Base-by-base conservation (phyloP, 2,797 vertebrate species). In the Poeciliopsis infans region DNA sequence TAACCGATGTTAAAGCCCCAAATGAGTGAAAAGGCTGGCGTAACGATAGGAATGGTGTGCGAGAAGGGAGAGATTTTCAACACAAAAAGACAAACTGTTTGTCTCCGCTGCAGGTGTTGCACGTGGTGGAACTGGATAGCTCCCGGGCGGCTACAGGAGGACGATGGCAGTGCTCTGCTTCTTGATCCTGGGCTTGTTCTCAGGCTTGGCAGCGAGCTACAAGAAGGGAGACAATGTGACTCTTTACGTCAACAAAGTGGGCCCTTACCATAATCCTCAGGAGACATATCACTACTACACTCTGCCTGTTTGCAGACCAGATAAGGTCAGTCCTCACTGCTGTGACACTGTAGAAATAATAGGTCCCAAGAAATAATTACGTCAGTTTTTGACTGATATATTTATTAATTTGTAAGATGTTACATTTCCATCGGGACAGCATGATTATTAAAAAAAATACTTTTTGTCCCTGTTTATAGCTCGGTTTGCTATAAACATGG, bases 251-350 rank as follows among this genome's bases (percentile, higher is more conserved):
- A 98, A 98, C 95, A 98, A 98, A 96, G 97, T 98, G 77, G 97
- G 97, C 1, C 97, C 97, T 66, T 98, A 98, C 89, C 97, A 98
- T 89, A 98, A 98, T 86, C 97, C 97, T 31, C 97, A 98, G 90
- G 97, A 98, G 94, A 98, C 97, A 7, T 98, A 98, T 93, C 97
- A 98, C 93, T 98, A 95, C 93, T 98, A 98, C 86, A 97, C 97
- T 6, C 93, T 98, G 78, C 97, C 97, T 2, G 97, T 98, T 39
- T 98, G 97, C 94, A 96, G 96, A 72, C 97, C 97, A 0, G 91
- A 96, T 71, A 96, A 97, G 94, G 97, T 98, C 76, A 92, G 94
- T 45, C 41, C 68, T 70, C 68, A 16, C 68, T 46, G 68, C n/a
- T 70, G 20, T 70, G 68, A 5, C 64, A 18, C 64, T 68, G 64